These are phyloP conservation scores for Calcarius lapponicus DNA, from an alignment of 2,797 vertebrate genomes.

Conservation along the genomic window DNA sequence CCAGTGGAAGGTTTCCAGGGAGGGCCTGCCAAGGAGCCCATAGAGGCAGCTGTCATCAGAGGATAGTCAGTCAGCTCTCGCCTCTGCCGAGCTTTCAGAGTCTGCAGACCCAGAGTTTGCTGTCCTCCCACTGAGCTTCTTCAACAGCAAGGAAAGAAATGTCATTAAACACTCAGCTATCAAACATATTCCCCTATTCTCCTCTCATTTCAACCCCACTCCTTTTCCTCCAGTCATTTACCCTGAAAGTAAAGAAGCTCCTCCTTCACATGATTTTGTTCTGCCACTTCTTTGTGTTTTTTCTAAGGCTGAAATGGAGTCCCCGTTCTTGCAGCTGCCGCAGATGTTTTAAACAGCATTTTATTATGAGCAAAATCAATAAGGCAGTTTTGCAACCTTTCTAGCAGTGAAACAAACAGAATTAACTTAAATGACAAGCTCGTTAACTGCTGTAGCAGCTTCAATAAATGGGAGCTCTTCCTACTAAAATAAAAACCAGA, in stretches of 20 bases:
- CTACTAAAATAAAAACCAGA: conserved; percentile 13
- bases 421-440: conserved; percentile 69
- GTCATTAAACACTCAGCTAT: background rate
- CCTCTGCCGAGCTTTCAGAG: background rate
- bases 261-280: background rate
- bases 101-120: background rate
- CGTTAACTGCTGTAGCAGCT: conserved; percentile 57
- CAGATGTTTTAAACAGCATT: background rate
- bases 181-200: background rate
- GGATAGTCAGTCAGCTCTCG: conserved; percentile 20
- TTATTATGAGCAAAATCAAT: conserved; percentile 60
- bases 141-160: background rate
- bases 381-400: conserved; percentile 55
- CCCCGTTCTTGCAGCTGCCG: background rate
- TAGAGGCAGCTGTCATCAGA: conserved; percentile 28
- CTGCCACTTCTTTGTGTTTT: background rate
- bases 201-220: background rate
- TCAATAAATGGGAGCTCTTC: conserved; percentile 55
- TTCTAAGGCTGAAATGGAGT: background rate
- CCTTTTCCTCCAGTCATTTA: background rate
- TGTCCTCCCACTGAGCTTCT: conserved; percentile 25
- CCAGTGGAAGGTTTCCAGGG: conserved; percentile 4
- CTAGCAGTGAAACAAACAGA: conserved; percentile 51
- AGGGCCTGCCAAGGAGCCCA: background rate
- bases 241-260: background rate